Percentiles rank a stretch among this genome's conserved stretches.
Conservation (phyloP, 2,888 invertebrate species). For the Orchesella flavescens region DNA sequence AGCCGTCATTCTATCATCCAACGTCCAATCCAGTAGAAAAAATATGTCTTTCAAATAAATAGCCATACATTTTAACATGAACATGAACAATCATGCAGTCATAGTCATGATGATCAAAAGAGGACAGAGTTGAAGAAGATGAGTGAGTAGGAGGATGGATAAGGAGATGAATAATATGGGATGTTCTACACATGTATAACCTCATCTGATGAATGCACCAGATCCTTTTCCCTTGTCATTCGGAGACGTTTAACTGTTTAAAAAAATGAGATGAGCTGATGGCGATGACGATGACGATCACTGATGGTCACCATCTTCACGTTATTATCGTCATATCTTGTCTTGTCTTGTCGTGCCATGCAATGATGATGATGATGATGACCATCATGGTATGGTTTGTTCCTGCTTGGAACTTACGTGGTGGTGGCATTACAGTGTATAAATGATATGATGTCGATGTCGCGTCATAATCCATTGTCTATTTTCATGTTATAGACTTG, state of each 20-base stretch:
- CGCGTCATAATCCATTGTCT: too few species aligned
- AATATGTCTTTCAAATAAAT: too few species aligned
- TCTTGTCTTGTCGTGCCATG: conserved; percentile 3
- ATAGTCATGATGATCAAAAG: conserved; percentile 13
- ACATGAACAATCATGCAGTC: not conserved
- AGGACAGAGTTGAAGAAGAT: conserved; percentile 20
- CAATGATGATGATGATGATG: not conserved
- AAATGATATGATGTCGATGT: too few species aligned
- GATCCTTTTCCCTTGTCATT: conserved; percentile 40
- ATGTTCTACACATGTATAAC: conserved; percentile 56
- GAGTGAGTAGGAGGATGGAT: conserved; percentile 43
- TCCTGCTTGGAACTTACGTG: too few species aligned
- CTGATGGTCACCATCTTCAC: conserved; percentile 18
- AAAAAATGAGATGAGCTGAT: too few species aligned
- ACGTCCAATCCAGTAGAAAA: too few species aligned
- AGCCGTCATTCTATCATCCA: too few species aligned
- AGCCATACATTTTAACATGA: too few species aligned
- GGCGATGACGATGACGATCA: too few species aligned
- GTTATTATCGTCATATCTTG: conserved; percentile 4
- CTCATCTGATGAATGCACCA: conserved; percentile 41
- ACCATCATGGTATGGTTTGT: not conserved
- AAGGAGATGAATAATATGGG: conserved; percentile 48
- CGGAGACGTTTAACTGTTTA: too few species aligned
- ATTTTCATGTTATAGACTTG: too few species aligned
- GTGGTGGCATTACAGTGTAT: too few species aligned